Percentiles rank a stretch among this genome's conserved stretches.
phyloP scores from a whole-genome alignment of 37 sponge, comb jelly and placozoan genomes.

The Diacarnus erythraeanus region DNA sequence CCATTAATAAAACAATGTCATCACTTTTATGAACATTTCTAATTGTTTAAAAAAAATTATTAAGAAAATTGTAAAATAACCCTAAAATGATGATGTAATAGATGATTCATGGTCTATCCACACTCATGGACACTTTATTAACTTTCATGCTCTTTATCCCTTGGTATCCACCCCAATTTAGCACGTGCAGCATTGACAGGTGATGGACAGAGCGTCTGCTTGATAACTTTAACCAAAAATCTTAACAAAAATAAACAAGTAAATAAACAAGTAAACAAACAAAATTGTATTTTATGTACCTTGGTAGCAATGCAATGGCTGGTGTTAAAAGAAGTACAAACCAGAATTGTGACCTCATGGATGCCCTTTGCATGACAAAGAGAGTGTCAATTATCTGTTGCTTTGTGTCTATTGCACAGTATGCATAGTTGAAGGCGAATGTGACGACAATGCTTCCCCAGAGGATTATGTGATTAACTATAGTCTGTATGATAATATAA shows the following conservation, averaged over 20 bases:
- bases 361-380: conserved; percentile 47
- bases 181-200: conserved; percentile 44
- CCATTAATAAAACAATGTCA: too few relatives aligned
- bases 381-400: conserved; percentile 52
- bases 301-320: conserved; percentile 61
- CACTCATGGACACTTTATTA: too few relatives aligned
- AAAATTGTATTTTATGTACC: conserved; percentile 33
- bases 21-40: too few relatives aligned
- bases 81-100: too few relatives aligned
- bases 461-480: conserved; percentile 52
- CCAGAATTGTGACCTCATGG: conserved; percentile 54
- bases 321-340: conserved; percentile 53
- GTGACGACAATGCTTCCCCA: conserved; percentile 67
- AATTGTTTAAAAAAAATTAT: too few relatives aligned
- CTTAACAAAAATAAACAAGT: conserved; percentile 3
- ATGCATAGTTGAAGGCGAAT: conserved; percentile 59
- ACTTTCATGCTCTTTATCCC: background rate
- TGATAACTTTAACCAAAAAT: conserved; percentile 42
- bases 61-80: too few relatives aligned
- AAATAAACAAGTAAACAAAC: background rate
- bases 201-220: conserved; percentile 52
- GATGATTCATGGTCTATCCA: too few relatives aligned
- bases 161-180: background rate
- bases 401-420: conserved; percentile 55
- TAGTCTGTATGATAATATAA: conserved; percentile 33